These are phyloP conservation scores for Catharus fuscescens DNA, from an alignment of 2,113 vertebrate genomes.

Conservation along the genomic window DNA sequence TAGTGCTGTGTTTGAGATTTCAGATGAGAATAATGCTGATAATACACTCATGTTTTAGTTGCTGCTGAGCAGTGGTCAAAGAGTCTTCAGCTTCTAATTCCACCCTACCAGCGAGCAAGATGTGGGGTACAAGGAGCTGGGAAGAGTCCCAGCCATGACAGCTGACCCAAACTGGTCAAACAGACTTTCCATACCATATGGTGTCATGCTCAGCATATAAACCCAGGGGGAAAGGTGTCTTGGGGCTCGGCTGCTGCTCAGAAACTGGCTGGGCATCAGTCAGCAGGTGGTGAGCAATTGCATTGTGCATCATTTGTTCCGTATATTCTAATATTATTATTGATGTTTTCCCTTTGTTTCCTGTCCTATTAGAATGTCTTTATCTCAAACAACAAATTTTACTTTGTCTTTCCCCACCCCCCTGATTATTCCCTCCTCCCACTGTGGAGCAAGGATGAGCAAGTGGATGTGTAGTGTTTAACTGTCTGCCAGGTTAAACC, in stretches of 20 bases:
- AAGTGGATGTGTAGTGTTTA: not conserved
- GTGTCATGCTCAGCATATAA: not conserved
- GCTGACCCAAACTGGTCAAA: not conserved
- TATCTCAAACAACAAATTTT: not conserved
- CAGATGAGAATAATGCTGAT: not conserved
- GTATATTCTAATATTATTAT: not conserved
- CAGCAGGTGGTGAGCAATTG: not conserved
- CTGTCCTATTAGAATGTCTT: not conserved
- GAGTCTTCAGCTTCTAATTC: not conserved
- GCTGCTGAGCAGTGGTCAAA: not conserved
- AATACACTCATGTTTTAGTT: not conserved
- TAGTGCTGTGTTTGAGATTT: not conserved
- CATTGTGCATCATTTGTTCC: not conserved
- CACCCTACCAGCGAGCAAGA: rapidly evolving
- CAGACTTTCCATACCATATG: not conserved
- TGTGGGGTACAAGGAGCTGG: not conserved
- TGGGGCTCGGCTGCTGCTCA: not conserved
- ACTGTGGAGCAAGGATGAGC: not conserved
- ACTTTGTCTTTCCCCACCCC: too few relatives aligned
- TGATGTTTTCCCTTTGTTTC: not conserved
- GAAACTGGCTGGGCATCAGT: not conserved
- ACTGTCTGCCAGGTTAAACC: not conserved
- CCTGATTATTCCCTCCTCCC: not conserved
- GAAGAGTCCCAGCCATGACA: not conserved
- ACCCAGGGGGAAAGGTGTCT: not conserved